phyloP scores from a whole-genome alignment of 2,888 invertebrate species.

The Aelia acuminata region DNA sequence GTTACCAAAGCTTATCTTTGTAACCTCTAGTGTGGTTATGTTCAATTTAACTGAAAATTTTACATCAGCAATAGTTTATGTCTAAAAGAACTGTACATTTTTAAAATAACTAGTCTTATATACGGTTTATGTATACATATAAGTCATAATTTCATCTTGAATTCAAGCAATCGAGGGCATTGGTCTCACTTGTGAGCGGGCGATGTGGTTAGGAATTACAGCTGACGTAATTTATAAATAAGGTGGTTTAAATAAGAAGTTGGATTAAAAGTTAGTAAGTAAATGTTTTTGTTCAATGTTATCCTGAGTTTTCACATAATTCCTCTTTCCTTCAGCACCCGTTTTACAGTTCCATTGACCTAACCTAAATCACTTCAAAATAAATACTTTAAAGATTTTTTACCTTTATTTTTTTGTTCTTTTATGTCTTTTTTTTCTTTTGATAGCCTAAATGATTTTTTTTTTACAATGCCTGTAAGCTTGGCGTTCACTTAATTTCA shows the following conservation, averaged over 20 bases:
- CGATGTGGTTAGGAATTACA: slow-evolving; percentile 50
- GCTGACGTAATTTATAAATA: slow-evolving; percentile 60
- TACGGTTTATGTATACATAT: background rate
- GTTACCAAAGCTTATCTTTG: background rate
- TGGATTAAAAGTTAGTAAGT: slow-evolving; percentile 51
- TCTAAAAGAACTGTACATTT: background rate
- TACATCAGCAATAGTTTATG: background rate
- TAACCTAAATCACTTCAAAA: slow-evolving; percentile 35
- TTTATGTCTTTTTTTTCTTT: slow-evolving; percentile 13
- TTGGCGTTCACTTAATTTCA: background rate
- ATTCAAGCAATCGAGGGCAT: slow-evolving; percentile 49
- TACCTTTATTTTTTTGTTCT: background rate
- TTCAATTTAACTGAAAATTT: background rate
- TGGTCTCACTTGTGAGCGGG: slow-evolving; percentile 51
- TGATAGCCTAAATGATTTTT: background rate
- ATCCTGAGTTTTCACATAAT: background rate
- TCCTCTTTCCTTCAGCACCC: background rate
- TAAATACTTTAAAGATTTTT: slow-evolving; percentile 3
- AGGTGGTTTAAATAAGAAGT: slow-evolving; percentile 56
- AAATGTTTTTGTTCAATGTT: slow-evolving; percentile 12
- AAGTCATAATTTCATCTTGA: background rate
- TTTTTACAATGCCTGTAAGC: background rate
- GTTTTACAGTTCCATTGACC: background rate
- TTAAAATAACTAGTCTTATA: background rate
- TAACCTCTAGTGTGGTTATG: slow-evolving; percentile 35